Percentiles rank a stretch among this genome's conserved stretches.
Evolutionary conservation across 2,113 vertebrate species (phyloP).

Genomic region (Hyperopisus bebe): DNA sequence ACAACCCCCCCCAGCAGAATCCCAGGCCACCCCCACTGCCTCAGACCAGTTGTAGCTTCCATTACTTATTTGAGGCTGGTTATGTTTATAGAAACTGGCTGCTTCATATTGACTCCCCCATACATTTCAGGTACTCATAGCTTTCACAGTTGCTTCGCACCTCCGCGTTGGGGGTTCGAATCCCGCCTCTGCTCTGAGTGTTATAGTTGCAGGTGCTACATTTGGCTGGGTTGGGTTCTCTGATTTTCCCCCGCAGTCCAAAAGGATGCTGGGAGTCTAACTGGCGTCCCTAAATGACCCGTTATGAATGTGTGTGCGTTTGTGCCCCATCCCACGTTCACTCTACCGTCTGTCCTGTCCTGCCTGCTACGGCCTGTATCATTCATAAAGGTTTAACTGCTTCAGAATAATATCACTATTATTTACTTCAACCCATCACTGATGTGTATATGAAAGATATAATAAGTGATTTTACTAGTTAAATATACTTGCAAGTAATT

Average conservation of each 20-base stretch:
- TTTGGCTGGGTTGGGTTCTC: background rate
- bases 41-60: background rate
- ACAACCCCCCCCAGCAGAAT: background rate
- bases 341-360: background rate
- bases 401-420: background rate
- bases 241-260: background rate
- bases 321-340: background rate
- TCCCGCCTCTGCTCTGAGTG: background rate
- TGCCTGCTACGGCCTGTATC: background rate
- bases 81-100: background rate
- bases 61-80: background rate
- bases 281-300: background rate
- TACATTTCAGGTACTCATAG: background rate
- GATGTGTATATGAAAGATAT: background rate
- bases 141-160: background rate
- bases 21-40: background rate
- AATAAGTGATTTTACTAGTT: background rate
- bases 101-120: background rate
- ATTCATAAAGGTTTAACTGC: background rate
- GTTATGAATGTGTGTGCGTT: background rate
- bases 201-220: background rate
- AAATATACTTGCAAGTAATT: background rate
- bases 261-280: background rate
- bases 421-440: background rate
- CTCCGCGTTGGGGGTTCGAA: background rate